These are phyloP conservation scores for Hyposoter didymator DNA, from an alignment of 2,888 invertebrate species.

Conservation along the genomic window DNA sequence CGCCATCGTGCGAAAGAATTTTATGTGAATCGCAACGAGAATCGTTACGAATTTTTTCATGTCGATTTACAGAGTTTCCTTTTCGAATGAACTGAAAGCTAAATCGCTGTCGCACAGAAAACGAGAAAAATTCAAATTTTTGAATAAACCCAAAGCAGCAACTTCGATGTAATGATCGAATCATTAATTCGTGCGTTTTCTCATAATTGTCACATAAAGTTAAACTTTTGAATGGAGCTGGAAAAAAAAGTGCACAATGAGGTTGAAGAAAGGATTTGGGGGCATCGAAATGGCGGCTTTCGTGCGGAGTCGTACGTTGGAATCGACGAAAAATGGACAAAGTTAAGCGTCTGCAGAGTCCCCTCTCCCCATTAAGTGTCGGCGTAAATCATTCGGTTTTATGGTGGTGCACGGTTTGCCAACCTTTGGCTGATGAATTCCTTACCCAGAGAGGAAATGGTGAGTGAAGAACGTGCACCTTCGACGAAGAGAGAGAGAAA, in stretches of 20 bases:
- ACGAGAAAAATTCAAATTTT: too few relatives aligned
- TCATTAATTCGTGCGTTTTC: not conserved
- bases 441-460: conserved; percentile 76
- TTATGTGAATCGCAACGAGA: conserved; percentile 43
- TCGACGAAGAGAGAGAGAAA: conserved; percentile 40
- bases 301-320: conserved; percentile 51
- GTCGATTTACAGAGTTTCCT: not conserved
- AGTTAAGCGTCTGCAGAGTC: conserved; percentile 79
- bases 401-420: conserved; percentile 84
- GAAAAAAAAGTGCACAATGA: not conserved
- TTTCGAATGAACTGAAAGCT: not conserved
- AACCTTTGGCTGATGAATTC: conserved; percentile 84
- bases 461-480: conserved; percentile 66
- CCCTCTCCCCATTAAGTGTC: conserved; percentile 82
- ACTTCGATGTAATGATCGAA: not conserved
- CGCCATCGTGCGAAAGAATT: conserved; percentile 57
- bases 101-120: not conserved
- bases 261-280: conserved; percentile 33
- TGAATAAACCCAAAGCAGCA: too few relatives aligned
- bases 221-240: not conserved
- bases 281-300: conserved; percentile 60
- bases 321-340: conserved; percentile 83
- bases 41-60: not conserved
- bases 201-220: conserved; percentile 2
- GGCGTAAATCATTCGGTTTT: conserved; percentile 84